Percentiles rank a stretch among this genome's conserved stretches.
Evolutionary conservation across 2,888 invertebrate genomes (phyloP).

Genomic region (Ceraclea dissimilis): DNA sequence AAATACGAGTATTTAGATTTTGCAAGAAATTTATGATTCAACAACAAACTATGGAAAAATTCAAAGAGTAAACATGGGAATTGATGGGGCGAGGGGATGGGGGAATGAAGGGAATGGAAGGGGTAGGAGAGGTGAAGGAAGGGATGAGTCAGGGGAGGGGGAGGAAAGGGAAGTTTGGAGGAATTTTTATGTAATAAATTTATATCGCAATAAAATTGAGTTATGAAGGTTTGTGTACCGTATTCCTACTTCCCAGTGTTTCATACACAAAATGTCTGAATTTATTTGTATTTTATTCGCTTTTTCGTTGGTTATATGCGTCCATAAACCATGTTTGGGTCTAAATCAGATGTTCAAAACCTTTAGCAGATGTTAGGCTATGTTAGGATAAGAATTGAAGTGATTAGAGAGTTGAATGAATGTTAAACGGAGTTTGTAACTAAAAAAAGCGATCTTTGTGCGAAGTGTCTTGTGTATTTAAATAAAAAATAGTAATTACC

Average conservation of each 20-base stretch:
- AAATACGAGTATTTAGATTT: not conserved
- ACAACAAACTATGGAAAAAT: not conserved
- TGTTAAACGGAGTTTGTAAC: too few relatives aligned
- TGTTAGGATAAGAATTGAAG: too few relatives aligned
- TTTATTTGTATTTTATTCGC: conserved; percentile 26
- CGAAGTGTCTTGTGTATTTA: too few relatives aligned
- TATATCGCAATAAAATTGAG: conserved; percentile 27
- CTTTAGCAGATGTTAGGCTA: too few relatives aligned
- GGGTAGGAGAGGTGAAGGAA: not conserved
- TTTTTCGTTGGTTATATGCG: conserved; percentile 26
- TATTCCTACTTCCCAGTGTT: conserved; percentile 27
- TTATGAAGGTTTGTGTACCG: conserved; percentile 26
- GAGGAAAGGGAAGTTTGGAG: conserved; percentile 16
- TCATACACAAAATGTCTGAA: conserved; percentile 27
- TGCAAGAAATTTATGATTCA: not conserved
- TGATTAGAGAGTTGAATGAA: too few relatives aligned
- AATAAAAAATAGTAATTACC: too few relatives aligned
- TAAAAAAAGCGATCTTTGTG: too few relatives aligned
- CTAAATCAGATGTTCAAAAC: not conserved
- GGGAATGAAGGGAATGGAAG: not conserved
- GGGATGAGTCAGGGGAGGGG: not conserved
- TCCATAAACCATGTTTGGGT: conserved; percentile 22
- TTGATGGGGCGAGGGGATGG: not conserved
- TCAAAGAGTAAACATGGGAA: not conserved
- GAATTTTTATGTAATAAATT: conserved; percentile 27